Conservation (phyloP, 2,113 vertebrate species). For the Perca flavescens region DNA sequence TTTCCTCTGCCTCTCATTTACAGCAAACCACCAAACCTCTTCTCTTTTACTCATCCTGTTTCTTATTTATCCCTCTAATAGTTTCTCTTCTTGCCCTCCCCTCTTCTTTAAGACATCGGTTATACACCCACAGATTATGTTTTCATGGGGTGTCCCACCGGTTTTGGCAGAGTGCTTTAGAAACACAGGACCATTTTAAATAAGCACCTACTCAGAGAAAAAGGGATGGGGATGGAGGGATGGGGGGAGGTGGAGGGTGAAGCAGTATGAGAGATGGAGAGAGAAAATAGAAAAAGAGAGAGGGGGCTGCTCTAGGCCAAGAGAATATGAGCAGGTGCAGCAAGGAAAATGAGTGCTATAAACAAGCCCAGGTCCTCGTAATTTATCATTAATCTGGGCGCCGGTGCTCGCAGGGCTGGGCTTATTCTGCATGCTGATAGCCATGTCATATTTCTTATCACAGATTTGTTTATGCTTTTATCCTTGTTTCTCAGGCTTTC, state of each 20-base stretch:
- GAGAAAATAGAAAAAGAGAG: constrained; percentile 77
- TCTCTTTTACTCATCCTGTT: constrained; percentile 40
- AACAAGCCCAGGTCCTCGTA: constrained; percentile 85
- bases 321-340: constrained; percentile 87
- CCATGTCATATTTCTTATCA: constrained; percentile 87
- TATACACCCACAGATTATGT: constrained; percentile 78
- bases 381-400: constrained; percentile 88
- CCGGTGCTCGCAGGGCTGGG: constrained; percentile 78
- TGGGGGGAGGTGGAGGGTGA: constrained; percentile 5
- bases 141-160: constrained; percentile 79
- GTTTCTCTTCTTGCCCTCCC: constrained; percentile 52
- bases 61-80: constrained; percentile 48
- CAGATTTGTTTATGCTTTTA: constrained; percentile 88
- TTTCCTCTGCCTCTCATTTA: constrained; percentile 35
- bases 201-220: constrained; percentile 77
- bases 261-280: constrained; percentile 73
- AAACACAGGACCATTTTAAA: constrained; percentile 81
- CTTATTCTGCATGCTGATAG: constrained; percentile 88
- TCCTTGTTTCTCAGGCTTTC: constrained; percentile 82
- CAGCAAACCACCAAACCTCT: constrained; percentile 24
- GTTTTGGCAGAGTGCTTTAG: constrained; percentile 77
- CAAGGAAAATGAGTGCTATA: constrained; percentile 84
- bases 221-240: not conserved
- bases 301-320: constrained; percentile 82
- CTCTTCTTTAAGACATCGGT: constrained; percentile 75